Percentiles rank a stretch among this genome's conserved stretches.
Evolutionary conservation across 1,140 invertebrate genomes (phyloP).

Genomic region (Anagrus nilaparvatae): DNA sequence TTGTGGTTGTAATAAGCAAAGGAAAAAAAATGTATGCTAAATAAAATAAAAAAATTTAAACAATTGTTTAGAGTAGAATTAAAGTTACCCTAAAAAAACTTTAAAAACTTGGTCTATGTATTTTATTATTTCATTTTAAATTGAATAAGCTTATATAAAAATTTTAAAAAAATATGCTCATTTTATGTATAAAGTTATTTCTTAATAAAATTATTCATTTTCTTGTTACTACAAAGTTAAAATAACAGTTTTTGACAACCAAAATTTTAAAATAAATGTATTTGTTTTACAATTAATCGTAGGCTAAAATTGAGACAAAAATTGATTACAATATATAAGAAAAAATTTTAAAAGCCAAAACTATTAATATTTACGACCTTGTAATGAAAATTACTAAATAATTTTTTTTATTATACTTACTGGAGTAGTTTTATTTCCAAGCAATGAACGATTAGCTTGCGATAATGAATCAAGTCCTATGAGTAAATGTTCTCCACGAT

Average conservation of each 20-base stretch:
- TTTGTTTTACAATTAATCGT: neutral
- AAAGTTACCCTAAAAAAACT: no score
- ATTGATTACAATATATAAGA: no score
- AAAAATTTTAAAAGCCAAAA: no score
- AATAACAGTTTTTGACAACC: neutral
- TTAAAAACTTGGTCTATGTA: no score
- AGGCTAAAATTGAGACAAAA: no score
- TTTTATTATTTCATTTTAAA: no score
- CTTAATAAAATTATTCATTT: neutral
- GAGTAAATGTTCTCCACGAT: slow-evolving; percentile 33
- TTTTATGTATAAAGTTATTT: neutral
- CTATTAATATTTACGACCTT: no score
- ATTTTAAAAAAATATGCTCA: neutral
- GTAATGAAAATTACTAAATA: neutral
- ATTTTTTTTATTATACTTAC: slow-evolving; percentile 25
- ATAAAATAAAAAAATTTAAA: no score
- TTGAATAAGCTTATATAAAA: slow-evolving; percentile 2
- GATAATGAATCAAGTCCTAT: slow-evolving; percentile 35
- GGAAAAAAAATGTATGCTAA: no score
- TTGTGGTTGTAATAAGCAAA: no score
- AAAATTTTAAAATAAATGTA: neutral
- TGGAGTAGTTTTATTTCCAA: slow-evolving; percentile 29
- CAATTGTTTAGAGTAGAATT: no score
- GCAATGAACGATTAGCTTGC: slow-evolving; percentile 30
- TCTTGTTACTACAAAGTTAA: no score